Conservation (phyloP, 2,113 vertebrate species). For the human region GRCh38 chr2:210768001-210768500, state of each 20-base stretch:
- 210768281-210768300: not conserved
- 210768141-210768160: conserved; percentile 61
- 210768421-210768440: not conserved
- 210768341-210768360: not conserved
- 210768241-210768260: accelerated
- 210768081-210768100: not conserved
- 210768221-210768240: not conserved
- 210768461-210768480: not conserved
- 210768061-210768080: not conserved
- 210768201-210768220: not conserved
- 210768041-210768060: conserved; percentile 3
- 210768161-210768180: conserved; percentile 62
- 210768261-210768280: not conserved
- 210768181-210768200: conserved; percentile 21
- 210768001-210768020: not conserved
- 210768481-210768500: not conserved
- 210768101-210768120: not conserved
- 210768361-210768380: not conserved
- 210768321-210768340: not conserved
- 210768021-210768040: not conserved
- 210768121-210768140: conserved; percentile 49
- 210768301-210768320: not conserved
- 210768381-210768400: not conserved
- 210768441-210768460: not conserved
- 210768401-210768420: conserved; percentile 40